phyloP scores from a whole-genome alignment of 2,888 invertebrate species.

The Crocallis elinguaria region DNA sequence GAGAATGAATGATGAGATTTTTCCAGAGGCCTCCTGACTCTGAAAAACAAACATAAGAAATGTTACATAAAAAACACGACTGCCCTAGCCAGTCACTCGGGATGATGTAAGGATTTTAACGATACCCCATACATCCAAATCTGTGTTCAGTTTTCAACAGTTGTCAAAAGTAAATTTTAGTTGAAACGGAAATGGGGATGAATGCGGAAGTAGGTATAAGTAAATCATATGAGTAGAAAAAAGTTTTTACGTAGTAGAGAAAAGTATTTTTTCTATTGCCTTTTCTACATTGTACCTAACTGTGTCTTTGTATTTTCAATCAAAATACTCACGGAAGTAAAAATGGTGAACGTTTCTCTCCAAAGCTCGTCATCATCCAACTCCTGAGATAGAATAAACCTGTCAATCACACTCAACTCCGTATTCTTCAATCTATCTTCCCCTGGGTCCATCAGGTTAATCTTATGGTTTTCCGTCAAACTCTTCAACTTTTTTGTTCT shows the following conservation, averaged over 20 bases:
- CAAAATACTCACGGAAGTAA: slow-evolving; percentile 71
- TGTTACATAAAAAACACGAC: too few relatives aligned
- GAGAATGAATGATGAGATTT: slow-evolving; percentile 62
- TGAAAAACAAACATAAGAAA: slow-evolving; percentile 41
- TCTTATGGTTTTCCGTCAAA: slow-evolving; percentile 37
- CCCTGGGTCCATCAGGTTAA: slow-evolving; percentile 47
- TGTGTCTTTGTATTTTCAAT: too few relatives aligned
- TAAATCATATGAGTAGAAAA: too few relatives aligned
- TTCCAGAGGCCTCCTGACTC: slow-evolving; percentile 76
- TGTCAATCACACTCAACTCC: slow-evolving; percentile 67
- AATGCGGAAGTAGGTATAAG: too few relatives aligned
- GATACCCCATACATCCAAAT: too few relatives aligned
- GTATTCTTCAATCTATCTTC: slow-evolving; percentile 55
- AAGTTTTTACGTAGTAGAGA: too few relatives aligned
- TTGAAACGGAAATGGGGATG: too few relatives aligned
- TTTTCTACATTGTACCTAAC: too few relatives aligned
- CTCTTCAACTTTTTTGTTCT: slow-evolving; percentile 47
- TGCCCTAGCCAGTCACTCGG: background rate
- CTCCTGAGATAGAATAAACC: slow-evolving; percentile 64
- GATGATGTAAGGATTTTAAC: background rate
- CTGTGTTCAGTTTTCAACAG: too few relatives aligned
- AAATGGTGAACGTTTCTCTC: slow-evolving; percentile 68
- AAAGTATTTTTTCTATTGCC: too few relatives aligned
- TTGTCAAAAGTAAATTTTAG: too few relatives aligned
- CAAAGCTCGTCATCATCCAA: slow-evolving; percentile 52